phyloP scores from a whole-genome alignment of 2,888 invertebrate genomes.

The Zeuzera pyrina region DNA sequence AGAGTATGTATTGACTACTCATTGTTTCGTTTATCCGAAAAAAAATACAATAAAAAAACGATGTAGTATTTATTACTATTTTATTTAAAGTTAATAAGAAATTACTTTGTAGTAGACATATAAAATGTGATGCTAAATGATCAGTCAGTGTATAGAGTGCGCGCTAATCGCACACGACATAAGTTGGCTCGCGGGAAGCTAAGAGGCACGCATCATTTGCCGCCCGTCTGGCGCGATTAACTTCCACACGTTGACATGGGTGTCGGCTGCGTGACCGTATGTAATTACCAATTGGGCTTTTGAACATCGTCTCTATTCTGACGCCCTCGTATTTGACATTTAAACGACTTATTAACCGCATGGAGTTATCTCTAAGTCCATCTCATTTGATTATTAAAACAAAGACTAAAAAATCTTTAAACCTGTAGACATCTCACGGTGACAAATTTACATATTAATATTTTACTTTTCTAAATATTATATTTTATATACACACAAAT shows the following conservation, averaged over 20 bases:
- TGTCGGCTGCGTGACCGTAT: conserved; percentile 29
- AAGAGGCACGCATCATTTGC: conserved; percentile 61
- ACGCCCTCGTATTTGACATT: conserved; percentile 25
- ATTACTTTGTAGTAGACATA: too few relatives aligned
- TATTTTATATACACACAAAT: too few relatives aligned
- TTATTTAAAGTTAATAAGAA: too few relatives aligned
- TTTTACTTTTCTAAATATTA: too few relatives aligned
- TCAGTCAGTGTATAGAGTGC: conserved; percentile 39
- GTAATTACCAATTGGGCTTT: conserved; percentile 44
- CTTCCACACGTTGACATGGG: conserved; percentile 47
- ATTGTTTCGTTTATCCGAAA: conserved; percentile 29
- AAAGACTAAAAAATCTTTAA: too few relatives aligned
- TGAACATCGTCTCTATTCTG: conserved; percentile 21
- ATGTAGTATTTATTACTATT: conserved; percentile 32
- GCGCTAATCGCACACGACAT: conserved; percentile 57
- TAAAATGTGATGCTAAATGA: conserved; percentile 18
- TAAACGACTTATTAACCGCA: conserved; percentile 24
- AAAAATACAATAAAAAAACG: conserved; percentile 36
- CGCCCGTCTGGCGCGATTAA: conserved; percentile 53
- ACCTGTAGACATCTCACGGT: too few relatives aligned
- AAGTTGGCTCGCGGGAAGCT: conserved; percentile 39
- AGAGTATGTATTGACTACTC: conserved; percentile 49
- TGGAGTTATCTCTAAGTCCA: conserved; percentile 7
- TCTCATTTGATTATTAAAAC: too few relatives aligned
- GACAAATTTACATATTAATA: too few relatives aligned